phyloP scores from a whole-genome alignment of 2,888 invertebrate species.

The Bombyx huttoni region DNA sequence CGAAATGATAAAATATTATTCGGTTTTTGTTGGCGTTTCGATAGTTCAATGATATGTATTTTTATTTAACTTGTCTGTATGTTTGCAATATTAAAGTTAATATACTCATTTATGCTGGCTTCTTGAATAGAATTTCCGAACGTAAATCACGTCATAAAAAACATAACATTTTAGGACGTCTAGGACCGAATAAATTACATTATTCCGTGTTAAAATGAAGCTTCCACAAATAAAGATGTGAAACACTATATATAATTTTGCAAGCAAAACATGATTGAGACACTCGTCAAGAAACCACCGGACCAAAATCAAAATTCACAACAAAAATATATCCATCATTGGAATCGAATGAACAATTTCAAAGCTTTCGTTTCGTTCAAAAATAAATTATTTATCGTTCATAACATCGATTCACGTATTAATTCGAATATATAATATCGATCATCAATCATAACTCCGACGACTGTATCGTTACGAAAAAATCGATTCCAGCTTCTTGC shows the following conservation, averaged over 20 bases:
- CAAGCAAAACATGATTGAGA: too few relatives aligned
- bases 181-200: too few relatives aligned
- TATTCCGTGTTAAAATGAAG: too few relatives aligned
- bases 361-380: constrained; percentile 31
- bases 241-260: too few relatives aligned
- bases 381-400: constrained; percentile 50
- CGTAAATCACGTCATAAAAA: too few relatives aligned
- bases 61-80: constrained; percentile 6
- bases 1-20: constrained; percentile 21
- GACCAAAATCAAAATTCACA: not conserved
- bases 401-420: constrained; percentile 50
- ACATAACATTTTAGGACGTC: too few relatives aligned
- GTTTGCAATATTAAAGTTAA: not conserved
- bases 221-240: too few relatives aligned
- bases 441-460: constrained; percentile 56
- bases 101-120: too few relatives aligned
- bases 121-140: too few relatives aligned
- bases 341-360: constrained; percentile 23
- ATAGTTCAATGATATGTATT: constrained; percentile 4
- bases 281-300: not conserved
- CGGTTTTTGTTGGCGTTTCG: constrained; percentile 15
- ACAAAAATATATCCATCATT: not conserved
- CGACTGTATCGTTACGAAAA: constrained; percentile 37
- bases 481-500: constrained; percentile 31
- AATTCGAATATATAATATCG: constrained; percentile 50